phyloP scores from a whole-genome alignment of 2,797 vertebrate genomes.

The Gadopsis bispinosus region DNA sequence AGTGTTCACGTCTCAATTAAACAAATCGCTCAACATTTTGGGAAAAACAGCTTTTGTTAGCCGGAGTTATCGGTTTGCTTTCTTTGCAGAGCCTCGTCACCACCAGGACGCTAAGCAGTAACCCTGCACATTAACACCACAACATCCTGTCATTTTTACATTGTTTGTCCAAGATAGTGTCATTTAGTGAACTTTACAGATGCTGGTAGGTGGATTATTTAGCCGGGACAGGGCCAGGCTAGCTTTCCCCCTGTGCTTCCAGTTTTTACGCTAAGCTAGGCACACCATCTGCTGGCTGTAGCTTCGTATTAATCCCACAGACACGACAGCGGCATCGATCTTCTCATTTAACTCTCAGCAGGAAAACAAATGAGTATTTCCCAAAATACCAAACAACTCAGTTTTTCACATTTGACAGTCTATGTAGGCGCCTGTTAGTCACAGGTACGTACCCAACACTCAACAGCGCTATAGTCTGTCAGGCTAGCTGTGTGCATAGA shows the following conservation, averaged over 20 bases:
- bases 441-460: not conserved
- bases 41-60: not conserved
- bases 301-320: not conserved
- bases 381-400: slow-evolving; percentile 22
- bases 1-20: slow-evolving; percentile 2
- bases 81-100: not conserved
- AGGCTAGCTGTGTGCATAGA: not conserved
- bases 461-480: slow-evolving; percentile 17
- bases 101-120: not conserved
- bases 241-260: not conserved
- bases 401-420: slow-evolving; percentile 9
- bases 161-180: not conserved
- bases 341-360: not conserved
- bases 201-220: not conserved
- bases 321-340: not conserved
- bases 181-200: not conserved
- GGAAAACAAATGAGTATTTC: not conserved
- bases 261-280: not conserved
- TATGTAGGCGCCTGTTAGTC: not conserved
- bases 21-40: slow-evolving; percentile 7
- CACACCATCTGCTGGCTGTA: not conserved
- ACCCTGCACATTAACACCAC: not conserved
- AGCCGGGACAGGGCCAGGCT: not conserved
- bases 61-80: not conserved
- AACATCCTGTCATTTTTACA: not conserved